phyloP scores from a whole-genome alignment of 2,113 vertebrate species.

The Sakesphorus luctuosus region DNA sequence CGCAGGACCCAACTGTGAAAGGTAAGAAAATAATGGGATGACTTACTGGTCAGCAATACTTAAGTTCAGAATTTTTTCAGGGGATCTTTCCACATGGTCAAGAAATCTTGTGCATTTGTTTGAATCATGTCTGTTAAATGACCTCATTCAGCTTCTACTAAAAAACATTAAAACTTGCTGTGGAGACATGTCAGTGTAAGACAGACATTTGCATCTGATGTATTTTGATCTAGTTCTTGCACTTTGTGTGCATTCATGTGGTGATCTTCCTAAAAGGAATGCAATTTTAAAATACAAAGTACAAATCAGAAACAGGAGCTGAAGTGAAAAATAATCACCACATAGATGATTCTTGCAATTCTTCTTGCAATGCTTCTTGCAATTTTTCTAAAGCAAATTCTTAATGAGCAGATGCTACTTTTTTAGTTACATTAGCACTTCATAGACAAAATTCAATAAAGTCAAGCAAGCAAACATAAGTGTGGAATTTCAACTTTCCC shows the following conservation, averaged over 20 bases:
- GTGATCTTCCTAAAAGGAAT: background rate
- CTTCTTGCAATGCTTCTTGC: background rate
- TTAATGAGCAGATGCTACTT: background rate
- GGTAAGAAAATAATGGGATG: conserved; percentile 73
- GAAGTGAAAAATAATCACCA: background rate
- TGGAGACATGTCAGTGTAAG: background rate
- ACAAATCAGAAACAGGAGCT: background rate
- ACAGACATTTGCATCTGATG: background rate
- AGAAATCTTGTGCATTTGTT: background rate
- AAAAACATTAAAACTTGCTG: background rate
- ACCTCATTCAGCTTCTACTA: background rate
- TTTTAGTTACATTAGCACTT: background rate
- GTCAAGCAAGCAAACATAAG: background rate
- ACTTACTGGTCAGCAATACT: background rate
- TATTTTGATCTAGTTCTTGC: background rate
- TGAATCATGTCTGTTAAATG: background rate
- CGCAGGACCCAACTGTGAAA: conserved; percentile 92
- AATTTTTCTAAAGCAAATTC: background rate
- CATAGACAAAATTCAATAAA: background rate
- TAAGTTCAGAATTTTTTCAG: background rate
- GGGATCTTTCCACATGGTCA: background rate
- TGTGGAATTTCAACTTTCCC: background rate
- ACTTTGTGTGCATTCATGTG: background rate
- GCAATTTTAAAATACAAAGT: background rate
- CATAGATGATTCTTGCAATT: background rate